Percentiles rank a stretch among this genome's conserved stretches.
Evolutionary conservation across 2,113 vertebrate genomes (phyloP).

Genomic region (Edolisoma coerulescens): DNA sequence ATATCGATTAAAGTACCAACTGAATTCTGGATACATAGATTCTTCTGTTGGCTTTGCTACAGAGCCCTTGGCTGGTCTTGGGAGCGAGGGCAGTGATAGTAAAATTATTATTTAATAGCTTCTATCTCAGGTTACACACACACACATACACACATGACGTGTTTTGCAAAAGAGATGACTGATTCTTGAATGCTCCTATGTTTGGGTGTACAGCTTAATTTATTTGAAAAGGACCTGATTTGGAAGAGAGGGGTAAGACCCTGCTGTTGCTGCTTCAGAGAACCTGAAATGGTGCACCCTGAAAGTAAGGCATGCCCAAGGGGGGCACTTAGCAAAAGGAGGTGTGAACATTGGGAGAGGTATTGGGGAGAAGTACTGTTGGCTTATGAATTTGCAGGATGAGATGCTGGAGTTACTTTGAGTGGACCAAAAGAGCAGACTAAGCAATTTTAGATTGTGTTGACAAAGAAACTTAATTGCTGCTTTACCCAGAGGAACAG

Average conservation of each 20-base stretch:
- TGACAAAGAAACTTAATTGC: neutral
- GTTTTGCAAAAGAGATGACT: neutral
- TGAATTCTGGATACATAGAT: neutral
- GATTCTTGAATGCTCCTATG: neutral
- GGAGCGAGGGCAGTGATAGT: neutral
- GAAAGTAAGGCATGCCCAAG: neutral
- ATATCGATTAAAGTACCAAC: neutral
- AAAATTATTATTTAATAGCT: neutral
- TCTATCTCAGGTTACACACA: neutral
- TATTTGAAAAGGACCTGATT: neutral
- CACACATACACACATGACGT: accelerated
- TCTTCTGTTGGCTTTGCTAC: neutral
- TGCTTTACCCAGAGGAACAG: neutral
- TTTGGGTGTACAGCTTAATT: neutral
- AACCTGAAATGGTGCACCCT: neutral
- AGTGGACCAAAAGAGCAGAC: neutral
- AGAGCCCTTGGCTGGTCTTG: neutral
- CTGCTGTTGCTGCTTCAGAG: neutral
- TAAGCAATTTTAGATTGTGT: neutral
- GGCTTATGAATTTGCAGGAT: neutral
- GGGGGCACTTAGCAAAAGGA: neutral
- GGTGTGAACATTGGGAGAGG: neutral
- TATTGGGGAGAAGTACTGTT: neutral
- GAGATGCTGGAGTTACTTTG: neutral
- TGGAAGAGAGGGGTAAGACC: neutral